Base-by-base conservation (phyloP, 2,888 invertebrate species). In the Heliconius cydno region DNA sequence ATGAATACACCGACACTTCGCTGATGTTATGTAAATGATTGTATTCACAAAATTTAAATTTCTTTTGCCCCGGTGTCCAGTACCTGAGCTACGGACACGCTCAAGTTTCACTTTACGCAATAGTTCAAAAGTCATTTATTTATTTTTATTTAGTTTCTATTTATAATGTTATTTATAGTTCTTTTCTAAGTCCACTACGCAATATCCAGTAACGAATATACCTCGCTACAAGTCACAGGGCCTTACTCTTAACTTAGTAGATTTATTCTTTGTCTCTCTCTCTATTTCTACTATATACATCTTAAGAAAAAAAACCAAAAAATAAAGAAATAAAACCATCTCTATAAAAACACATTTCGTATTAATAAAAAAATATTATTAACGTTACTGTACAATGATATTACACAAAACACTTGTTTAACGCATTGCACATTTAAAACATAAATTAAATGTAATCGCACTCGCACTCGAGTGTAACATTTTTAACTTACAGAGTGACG, bases 391-490 rank as follows among this genome's bases (percentile, higher is more conserved):
- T 7, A 19, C 52, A n/a, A 10, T n/a, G n/a, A 60, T 60, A 65
- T 28, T 28, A 28, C 65, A 65, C 7, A 65, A 65, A 65, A 65
- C 28, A 28, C 28, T 65, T n/a, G 68, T 38, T 60, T 10, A n/a
- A 57, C 12, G 22, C 52, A 72, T 34, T 72, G 72, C 72, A 30
- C 30, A 52, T 72, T 34, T 60, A 34, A 72, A 52, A 73, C n/a
- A n/a, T 73, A 60, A 63, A 73, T 57, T 57, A 73, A 57, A 57
- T 9, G 15, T 25, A n/a, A 73, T 7, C n/a, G 60, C 19, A 52
- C 19, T 52, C 52, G 60, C 60, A 60, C 34, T 73, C 60, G 60
- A 73, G 73, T 60, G 73, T n/a, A 73, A 38, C 73, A 25, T 73
- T 38, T 30, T 60, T 38, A 73, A 60, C 9, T 34, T 73, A 73